phyloP scores from a whole-genome alignment of 2,888 invertebrate genomes.

The Lamproptera curius region DNA sequence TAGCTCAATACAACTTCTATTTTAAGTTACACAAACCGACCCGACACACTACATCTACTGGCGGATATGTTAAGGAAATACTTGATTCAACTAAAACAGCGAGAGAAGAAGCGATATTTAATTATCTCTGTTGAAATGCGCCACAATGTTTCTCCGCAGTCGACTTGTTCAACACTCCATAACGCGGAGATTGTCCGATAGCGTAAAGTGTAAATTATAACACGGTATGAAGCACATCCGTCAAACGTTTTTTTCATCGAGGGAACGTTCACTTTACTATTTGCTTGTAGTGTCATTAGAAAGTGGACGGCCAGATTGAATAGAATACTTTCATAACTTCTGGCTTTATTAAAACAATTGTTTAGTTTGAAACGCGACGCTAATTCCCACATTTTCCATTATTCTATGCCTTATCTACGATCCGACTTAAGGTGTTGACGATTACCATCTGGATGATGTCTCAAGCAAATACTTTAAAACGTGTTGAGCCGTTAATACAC shows the following conservation, averaged over 20 bases:
- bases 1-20: not conserved
- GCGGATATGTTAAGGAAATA: not conserved
- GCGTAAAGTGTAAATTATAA: slow-evolving; percentile 4
- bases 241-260: not conserved
- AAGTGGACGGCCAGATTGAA: not conserved
- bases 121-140: not conserved
- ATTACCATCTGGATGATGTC: slow-evolving; percentile 19
- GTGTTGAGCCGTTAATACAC: slow-evolving; percentile 58
- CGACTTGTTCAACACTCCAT: slow-evolving; percentile 1
- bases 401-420: slow-evolving; percentile 7
- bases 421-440: slow-evolving; percentile 13
- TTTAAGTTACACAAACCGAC: no score
- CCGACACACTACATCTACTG: no score
- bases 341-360: slow-evolving; percentile 9
- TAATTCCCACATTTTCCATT: slow-evolving; percentile 16
- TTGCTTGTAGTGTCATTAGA: not conserved
- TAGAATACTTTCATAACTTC: not conserved
- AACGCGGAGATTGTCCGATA: slow-evolving; percentile 10
- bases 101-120: not conserved
- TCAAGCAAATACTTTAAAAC: slow-evolving; percentile 43
- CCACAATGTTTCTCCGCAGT: not conserved
- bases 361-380: slow-evolving; percentile 10
- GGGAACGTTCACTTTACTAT: not conserved
- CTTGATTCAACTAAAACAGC: not conserved
- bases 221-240: slow-evolving; percentile 1